Evolutionary conservation across 2,113 vertebrate genomes (phyloP).

Genomic region (Semicossyphus pulcher): DNA sequence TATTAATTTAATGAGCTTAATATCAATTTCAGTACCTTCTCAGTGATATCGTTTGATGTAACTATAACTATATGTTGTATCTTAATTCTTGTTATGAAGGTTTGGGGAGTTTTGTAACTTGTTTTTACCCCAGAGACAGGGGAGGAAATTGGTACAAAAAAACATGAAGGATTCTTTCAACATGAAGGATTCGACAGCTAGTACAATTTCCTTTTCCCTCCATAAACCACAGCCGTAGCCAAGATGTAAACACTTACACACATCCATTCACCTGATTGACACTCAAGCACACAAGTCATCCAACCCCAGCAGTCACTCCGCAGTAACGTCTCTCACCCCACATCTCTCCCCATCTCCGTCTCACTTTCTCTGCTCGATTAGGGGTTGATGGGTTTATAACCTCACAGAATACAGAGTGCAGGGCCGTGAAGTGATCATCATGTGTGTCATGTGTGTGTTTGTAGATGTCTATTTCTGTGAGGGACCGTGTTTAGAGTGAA

Average conservation of each 20-base stretch:
- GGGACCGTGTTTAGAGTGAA: not conserved
- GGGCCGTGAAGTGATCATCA: not conserved
- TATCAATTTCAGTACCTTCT: too few species aligned
- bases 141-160: not conserved
- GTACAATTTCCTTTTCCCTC: not conserved
- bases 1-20: too few species aligned
- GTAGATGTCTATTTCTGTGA: not conserved
- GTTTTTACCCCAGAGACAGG: not conserved
- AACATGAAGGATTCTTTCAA: too few species aligned
- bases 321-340: not conserved
- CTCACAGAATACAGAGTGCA: not conserved
- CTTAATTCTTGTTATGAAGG: not conserved
- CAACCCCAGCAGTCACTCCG: not conserved
- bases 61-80: too few species aligned
- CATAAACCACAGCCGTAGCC: not conserved
- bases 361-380: not conserved
- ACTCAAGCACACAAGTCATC: not conserved
- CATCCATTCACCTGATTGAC: conserved; percentile 7
- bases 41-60: too few species aligned
- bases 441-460: not conserved
- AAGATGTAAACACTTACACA: conserved; percentile 7
- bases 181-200: not conserved
- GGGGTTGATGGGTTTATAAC: conserved; percentile 9
- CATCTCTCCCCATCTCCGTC: not conserved
- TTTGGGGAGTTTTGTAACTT: not conserved